phyloP scores from a whole-genome alignment of 1,140 invertebrate genomes.

The Druon quercuslanigerum region DNA sequence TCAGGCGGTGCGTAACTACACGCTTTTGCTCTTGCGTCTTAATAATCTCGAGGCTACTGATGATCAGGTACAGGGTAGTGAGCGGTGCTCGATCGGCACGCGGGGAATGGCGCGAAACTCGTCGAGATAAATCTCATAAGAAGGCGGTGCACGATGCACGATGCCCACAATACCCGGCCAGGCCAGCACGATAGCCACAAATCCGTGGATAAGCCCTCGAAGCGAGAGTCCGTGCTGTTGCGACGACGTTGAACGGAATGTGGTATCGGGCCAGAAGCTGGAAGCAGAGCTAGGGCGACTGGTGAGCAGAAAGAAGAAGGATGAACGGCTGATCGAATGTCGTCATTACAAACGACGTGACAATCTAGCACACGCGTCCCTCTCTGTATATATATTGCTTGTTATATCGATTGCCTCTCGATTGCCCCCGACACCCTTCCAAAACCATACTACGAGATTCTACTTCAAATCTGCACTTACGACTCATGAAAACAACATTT shows the following conservation, averaged over 20 bases:
- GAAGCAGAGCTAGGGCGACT: constrained; percentile 47
- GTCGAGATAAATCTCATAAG: constrained; percentile 68
- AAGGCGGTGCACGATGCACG: constrained; percentile 69
- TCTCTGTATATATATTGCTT: constrained; percentile 64
- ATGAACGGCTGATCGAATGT: constrained; percentile 65
- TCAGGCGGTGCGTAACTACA: not conserved
- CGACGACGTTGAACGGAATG: constrained; percentile 60
- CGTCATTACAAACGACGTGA: constrained; percentile 67
- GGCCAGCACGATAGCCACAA: constrained; percentile 60
- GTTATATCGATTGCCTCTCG: constrained; percentile 56
- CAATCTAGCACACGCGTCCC: constrained; percentile 60
- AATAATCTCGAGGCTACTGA: constrained; percentile 32
- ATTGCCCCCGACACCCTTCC: constrained; percentile 16
- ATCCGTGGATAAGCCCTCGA: constrained; percentile 64
- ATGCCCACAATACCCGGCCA: constrained; percentile 57
- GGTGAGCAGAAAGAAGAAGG: constrained; percentile 57
- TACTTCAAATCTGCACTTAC: not conserved
- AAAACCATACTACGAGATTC: constrained; percentile 13
- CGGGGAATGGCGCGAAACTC: constrained; percentile 50
- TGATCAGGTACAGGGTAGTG: constrained; percentile 36
- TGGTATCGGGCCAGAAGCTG: constrained; percentile 56
- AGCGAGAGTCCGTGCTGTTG: constrained; percentile 57
- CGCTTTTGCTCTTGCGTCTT: not conserved
- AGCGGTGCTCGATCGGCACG: constrained; percentile 24
- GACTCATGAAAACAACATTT: not conserved